Percentiles rank a stretch among this genome's conserved stretches.
These are phyloP conservation scores for Uropetala carovei DNA, from an alignment of 2,888 invertebrate species.

Conservation along the genomic window DNA sequence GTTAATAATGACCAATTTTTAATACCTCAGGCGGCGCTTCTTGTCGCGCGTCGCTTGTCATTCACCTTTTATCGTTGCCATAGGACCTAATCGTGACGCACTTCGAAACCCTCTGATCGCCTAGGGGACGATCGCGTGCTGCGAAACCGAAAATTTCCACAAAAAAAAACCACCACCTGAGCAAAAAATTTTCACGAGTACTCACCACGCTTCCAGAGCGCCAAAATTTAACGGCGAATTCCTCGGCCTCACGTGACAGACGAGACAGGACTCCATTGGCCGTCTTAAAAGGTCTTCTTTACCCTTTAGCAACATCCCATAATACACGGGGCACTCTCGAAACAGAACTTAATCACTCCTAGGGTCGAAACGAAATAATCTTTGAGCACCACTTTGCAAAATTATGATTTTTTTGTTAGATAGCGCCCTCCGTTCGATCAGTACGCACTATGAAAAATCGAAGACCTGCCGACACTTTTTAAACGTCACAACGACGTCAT, in stretches of 20 bases:
- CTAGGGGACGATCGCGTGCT: neutral
- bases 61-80: too few species aligned
- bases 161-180: neutral
- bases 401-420: neutral
- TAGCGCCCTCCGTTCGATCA: neutral
- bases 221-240: slow-evolving; percentile 59
- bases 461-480: too few species aligned
- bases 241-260: slow-evolving; percentile 61
- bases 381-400: neutral
- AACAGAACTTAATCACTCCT: neutral
- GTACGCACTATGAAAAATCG: too few species aligned
- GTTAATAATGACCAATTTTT: too few species aligned
- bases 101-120: neutral
- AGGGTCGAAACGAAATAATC: neutral
- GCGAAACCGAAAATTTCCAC: neutral
- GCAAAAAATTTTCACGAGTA: neutral
- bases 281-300: slow-evolving; percentile 58
- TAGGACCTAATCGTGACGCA: too few species aligned
- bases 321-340: slow-evolving; percentile 34
- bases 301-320: slow-evolving; percentile 62
- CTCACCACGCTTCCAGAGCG: slow-evolving; percentile 59
- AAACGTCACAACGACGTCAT: too few species aligned
- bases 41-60: too few species aligned
- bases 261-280: slow-evolving; percentile 62
- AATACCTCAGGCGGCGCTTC: too few species aligned